Evolutionary conservation across 2,797 vertebrate species (phyloP).

Genomic region (Australoheros facetus): DNA sequence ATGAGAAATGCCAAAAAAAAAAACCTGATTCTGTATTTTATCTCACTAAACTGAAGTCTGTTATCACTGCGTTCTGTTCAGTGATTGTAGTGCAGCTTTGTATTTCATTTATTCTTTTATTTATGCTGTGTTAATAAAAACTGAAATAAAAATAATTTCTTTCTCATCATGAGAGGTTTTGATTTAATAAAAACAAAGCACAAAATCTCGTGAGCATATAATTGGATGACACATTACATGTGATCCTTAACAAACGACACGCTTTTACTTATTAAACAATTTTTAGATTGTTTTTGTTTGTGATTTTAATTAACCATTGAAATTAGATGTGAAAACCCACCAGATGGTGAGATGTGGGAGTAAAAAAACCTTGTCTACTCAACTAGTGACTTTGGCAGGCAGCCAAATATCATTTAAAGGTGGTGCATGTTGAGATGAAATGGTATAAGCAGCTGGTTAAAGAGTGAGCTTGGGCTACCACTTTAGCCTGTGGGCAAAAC

Average conservation of each 20-base stretch:
- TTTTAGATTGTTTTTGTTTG: conserved; percentile 35
- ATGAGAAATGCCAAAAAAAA: neutral
- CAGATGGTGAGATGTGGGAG: conserved; percentile 51
- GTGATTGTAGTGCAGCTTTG: conserved; percentile 2
- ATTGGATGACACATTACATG: conserved; percentile 43
- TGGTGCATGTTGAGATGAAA: conserved; percentile 23
- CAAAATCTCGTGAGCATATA: conserved; percentile 21
- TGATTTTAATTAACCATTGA: conserved; percentile 48
- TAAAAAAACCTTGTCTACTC: conserved; percentile 52
- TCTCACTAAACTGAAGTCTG: neutral
- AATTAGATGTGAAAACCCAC: conserved; percentile 40
- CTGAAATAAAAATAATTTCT: conserved; percentile 27
- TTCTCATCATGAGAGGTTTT: conserved; percentile 32
- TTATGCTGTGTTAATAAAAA: neutral
- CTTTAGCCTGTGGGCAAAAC: neutral
- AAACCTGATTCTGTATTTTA: neutral
- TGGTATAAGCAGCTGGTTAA: conserved; percentile 20
- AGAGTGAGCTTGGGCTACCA: neutral
- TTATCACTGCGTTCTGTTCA: neutral
- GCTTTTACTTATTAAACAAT: conserved; percentile 32
- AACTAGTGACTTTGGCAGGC: conserved; percentile 30
- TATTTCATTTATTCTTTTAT: conserved; percentile 6
- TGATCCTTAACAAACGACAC: conserved; percentile 22
- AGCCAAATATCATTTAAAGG: conserved; percentile 34
- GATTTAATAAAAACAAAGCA: conserved; percentile 32